These are phyloP conservation scores for Hetaerina titia DNA, from an alignment of 2,888 invertebrate genomes.

Conservation along the genomic window DNA sequence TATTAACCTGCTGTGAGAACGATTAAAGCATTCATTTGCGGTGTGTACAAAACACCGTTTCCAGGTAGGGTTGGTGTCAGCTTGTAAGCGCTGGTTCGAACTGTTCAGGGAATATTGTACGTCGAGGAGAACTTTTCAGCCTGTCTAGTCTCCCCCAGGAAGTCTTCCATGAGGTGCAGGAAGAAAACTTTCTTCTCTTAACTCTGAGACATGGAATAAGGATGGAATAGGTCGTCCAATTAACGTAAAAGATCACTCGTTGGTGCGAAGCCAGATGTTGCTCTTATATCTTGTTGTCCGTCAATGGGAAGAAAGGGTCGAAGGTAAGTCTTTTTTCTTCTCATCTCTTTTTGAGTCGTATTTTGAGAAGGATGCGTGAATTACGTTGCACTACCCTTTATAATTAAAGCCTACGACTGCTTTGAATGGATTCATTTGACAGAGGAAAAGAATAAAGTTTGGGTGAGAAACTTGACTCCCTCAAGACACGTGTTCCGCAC, in stretches of 20 bases:
- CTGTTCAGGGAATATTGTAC: not conserved
- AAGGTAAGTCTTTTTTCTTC: not conserved
- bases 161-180: not conserved
- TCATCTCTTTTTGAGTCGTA: not conserved
- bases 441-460: not conserved
- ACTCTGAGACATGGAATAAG: not conserved
- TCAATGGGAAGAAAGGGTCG: conserved; percentile 28
- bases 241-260: conserved; percentile 38
- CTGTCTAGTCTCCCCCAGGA: not conserved
- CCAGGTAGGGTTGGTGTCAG: not conserved
- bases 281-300: not conserved
- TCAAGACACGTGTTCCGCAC: not conserved
- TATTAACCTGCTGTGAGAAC: too few species aligned
- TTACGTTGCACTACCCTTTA: not conserved
- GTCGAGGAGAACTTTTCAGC: not conserved
- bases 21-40: too few species aligned
- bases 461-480: conserved; percentile 38
- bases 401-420: conserved; percentile 39
- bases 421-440: not conserved
- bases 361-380: not conserved
- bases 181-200: not conserved
- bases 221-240: conserved; percentile 17
- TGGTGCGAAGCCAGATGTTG: conserved; percentile 46
- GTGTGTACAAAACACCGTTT: too few species aligned
- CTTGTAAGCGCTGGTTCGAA: conserved; percentile 38